Base-by-base conservation (phyloP, 2,888 invertebrate species). In the Pristionchus exspectatus region DNA sequence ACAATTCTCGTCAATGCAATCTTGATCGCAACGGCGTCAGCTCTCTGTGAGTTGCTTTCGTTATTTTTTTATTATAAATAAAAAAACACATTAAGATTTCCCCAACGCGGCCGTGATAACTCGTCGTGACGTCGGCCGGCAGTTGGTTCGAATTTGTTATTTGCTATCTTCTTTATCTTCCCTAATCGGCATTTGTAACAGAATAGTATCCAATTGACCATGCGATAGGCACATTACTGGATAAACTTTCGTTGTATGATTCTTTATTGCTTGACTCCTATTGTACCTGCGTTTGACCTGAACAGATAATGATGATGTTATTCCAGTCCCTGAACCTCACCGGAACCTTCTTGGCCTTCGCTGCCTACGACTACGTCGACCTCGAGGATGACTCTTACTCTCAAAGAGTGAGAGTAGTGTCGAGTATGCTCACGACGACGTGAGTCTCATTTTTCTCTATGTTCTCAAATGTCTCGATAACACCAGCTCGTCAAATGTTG, bases 51-150 rank as follows among this genome's bases (percentile, higher is more conserved):
- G 74, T 74, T 33, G 44, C 1, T 72, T n/a, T 77, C 77, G 24
- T 7, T 10, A n/a, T 21, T 12, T 24, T 77, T 44, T 18, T n/a
- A 50, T 10, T 2, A 33, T 38, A 38, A 74, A 9, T 38, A 33
- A 21, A 44, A 21, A 77, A 44, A 38, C 30, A 38, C n/a, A 16
- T 50, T 54, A 50, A 81, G 81, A 81, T 33, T 81, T 81, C 27
- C 81, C 81, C 27, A 81, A 54, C 50, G 81, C 81, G 12, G 81
- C 81, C 2, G 81, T 81, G 9, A 10, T 81, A 21, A 81, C 81
- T 24, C n/a, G 38, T 16, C 9, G 50, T 10, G 81, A 81, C n/a
- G 50, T 81, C 4, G 81, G 81, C n/a, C 1, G 50, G 27, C 81
- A 81, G 16, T 5, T 81, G 81, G 81, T 81, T 50, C 0, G 81